Conservation (phyloP, 2,797 vertebrate species). For the Chanos chanos region DNA sequence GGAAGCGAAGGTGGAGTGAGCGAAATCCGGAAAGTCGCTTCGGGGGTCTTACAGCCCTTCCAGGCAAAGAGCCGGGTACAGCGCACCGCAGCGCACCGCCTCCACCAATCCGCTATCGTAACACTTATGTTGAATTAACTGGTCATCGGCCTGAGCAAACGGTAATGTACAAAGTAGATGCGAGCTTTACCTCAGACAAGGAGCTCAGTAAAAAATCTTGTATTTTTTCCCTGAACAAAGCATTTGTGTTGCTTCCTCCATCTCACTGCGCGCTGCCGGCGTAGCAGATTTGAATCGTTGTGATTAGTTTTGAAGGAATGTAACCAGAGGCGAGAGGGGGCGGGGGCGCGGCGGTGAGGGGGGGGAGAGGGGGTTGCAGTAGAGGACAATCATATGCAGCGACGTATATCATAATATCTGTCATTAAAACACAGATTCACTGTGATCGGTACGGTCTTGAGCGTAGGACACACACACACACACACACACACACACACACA, state of each 20-base stretch:
- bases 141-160: constrained; percentile 68
- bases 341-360: constrained; percentile 78
- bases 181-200: constrained; percentile 52
- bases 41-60: constrained; percentile 82
- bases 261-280: constrained; percentile 81
- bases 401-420: too few species aligned
- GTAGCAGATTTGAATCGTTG: constrained; percentile 91
- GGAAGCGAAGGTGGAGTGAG: constrained; percentile 86
- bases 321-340: constrained; percentile 84
- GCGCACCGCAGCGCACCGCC: constrained; percentile 83
- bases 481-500: background rate
- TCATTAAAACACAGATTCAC: too few species aligned
- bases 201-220: constrained; percentile 55
- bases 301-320: constrained; percentile 93
- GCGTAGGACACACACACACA: background rate
- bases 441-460: too few species aligned
- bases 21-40: constrained; percentile 85
- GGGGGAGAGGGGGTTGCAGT: constrained; percentile 84
- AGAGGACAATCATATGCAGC: constrained; percentile 85
- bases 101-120: constrained; percentile 75
- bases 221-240: constrained; percentile 46
- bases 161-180: constrained; percentile 69
- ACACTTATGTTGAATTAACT: constrained; percentile 83
- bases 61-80: constrained; percentile 89
- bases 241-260: constrained; percentile 76